These are phyloP conservation scores for Eueides isabella DNA, from an alignment of 1,140 invertebrate genomes.

Conservation along the genomic window DNA sequence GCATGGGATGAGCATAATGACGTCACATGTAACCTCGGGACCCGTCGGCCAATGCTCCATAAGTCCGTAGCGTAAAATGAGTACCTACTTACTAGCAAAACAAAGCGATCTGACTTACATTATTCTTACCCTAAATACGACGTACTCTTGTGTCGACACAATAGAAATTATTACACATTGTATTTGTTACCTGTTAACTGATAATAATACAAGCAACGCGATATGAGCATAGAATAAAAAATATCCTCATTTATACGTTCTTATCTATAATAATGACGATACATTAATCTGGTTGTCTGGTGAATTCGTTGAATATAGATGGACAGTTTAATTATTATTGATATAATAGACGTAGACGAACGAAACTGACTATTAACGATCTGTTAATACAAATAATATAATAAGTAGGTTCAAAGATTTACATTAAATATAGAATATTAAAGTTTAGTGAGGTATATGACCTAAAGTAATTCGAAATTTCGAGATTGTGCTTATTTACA, in stretches of 20 bases:
- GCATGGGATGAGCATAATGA: conserved; percentile 49
- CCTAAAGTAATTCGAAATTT: too few relatives aligned
- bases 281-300: conserved; percentile 31
- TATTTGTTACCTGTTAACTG: conserved; percentile 13
- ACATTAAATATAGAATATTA: background rate
- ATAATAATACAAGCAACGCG: background rate
- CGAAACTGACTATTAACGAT: background rate
- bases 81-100: background rate
- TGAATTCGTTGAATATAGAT: conserved; percentile 35
- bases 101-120: background rate
- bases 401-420: background rate
- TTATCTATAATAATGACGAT: conserved; percentile 27
- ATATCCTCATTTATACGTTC: background rate
- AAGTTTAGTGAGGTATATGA: background rate
- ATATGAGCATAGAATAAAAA: background rate
- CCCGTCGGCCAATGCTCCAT: conserved; percentile 53
- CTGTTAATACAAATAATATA: background rate
- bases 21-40: conserved; percentile 53
- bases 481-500: too few relatives aligned
- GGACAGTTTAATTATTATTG: conserved; percentile 34
- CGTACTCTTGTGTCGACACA: background rate
- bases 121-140: background rate
- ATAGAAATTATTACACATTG: background rate
- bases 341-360: background rate
- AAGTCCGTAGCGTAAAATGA: conserved; percentile 35